Evolutionary conservation across 2,113 vertebrate species (phyloP).

Genomic region (Irena cyanogastra): DNA sequence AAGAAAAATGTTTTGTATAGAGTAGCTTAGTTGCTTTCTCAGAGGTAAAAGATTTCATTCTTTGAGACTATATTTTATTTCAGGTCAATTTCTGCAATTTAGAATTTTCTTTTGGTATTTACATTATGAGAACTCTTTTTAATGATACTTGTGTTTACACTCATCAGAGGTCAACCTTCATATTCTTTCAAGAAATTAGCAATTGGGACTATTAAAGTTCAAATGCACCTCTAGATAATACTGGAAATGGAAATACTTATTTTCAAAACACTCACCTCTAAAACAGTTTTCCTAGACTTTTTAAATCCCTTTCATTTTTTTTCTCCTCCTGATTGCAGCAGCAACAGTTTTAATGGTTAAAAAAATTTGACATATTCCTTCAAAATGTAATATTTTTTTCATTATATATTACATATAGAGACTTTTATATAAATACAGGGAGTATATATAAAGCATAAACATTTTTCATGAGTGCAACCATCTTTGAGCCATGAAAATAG

Average conservation of each 20-base stretch:
- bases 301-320: neutral
- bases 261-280: neutral
- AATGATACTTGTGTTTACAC: neutral
- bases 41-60: neutral
- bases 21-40: neutral
- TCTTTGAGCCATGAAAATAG: neutral
- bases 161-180: neutral
- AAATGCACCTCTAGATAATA: neutral
- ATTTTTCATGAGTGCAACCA: neutral
- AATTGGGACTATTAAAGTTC: neutral
- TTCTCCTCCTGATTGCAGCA: neutral
- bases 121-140: neutral
- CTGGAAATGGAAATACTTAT: neutral
- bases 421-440: neutral
- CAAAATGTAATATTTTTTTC: neutral
- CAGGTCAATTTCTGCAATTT: neutral
- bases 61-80: neutral
- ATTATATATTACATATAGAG: neutral
- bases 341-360: neutral
- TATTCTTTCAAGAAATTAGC: neutral
- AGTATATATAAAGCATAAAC: neutral
- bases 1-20: neutral
- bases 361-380: neutral
- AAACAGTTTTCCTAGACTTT: neutral
- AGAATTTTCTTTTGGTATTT: neutral